Evolutionary conservation across 2,888 invertebrate species (phyloP), one percentile per base, ranked within the genome.

Genomic region (Andricus quercusramuli): DNA sequence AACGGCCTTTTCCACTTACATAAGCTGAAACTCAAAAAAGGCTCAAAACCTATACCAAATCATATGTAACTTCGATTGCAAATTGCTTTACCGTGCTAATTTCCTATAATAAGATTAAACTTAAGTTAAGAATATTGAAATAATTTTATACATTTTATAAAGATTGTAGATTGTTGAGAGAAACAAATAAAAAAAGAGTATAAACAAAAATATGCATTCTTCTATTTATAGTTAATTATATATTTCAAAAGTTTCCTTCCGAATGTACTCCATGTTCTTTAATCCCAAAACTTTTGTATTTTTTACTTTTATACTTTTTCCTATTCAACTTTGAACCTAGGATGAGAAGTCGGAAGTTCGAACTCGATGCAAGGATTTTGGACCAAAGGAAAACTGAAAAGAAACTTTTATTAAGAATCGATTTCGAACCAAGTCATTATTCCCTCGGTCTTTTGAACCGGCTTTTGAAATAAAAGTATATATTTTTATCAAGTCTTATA

Each of bases 351-450:
- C 47, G 56, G 56, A 74, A 74, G 74, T 56, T 37, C 56, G 32
- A 74, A 74, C 32, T 56, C 74, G 74, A 74, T 51, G 37, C 56
- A 56, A 56, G n/a, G 74, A 56, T 74, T 74, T 74, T 6, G 32
- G 74, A 56, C 5, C 25, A 74, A 56, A 29, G 32, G n/a, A 56
- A 74, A 56, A 70, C 47, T 70, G 25, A 9, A 8, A 25, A 29
- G 47, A 51, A 79, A 79, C 79, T 79, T 79, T 79, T 77, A 76
- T 66, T 79, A 59, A 67, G 65, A 77, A 66, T 74, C 74, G 56
- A 74, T 74, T 74, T 74, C 20, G 32, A 32, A 32, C 56, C 51
- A 74, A 74, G 74, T 51, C 62, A 79, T 64, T 64, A 79, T 74
- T 66, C n/a, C 22, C 32, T 74, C 70, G 44, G 44, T 78, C 37